Conservation (phyloP, 2,888 invertebrate genomes). For the Helobdella robusta region DNA sequence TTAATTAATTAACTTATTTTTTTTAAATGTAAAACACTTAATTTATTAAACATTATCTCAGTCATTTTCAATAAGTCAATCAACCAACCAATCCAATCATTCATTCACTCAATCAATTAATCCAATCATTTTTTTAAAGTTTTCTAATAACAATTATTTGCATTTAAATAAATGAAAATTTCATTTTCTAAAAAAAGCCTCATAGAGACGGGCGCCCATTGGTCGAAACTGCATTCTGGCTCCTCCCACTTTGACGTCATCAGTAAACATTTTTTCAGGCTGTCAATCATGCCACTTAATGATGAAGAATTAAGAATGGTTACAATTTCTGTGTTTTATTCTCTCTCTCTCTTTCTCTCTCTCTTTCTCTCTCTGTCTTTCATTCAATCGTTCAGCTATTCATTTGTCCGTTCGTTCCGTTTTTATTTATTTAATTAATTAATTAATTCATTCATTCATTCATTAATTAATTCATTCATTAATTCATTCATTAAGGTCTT, state of each 20-base stretch:
- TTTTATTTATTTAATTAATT: too few species aligned
- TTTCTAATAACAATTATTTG: too few species aligned
- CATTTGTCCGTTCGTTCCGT: too few species aligned
- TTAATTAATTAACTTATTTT: background rate
- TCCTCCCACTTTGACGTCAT: constrained; percentile 11
- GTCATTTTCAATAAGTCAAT: background rate
- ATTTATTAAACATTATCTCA: background rate
- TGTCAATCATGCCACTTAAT: constrained; percentile 7
- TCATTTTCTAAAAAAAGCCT: background rate
- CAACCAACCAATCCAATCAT: background rate
- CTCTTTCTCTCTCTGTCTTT: too few species aligned
- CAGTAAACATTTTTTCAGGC: constrained; percentile 9
- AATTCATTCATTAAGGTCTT: too few species aligned
- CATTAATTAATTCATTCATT: too few species aligned
- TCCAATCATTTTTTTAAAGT: too few species aligned
- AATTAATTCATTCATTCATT: too few species aligned
- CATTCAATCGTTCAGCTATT: too few species aligned
- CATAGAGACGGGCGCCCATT: background rate
- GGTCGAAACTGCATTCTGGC: constrained; percentile 3
- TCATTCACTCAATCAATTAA: background rate
- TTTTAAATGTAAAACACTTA: background rate
- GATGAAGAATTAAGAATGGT: constrained; percentile 14
- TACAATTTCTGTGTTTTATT: background rate
- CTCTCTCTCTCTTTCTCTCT: background rate
- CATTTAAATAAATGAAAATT: background rate